phyloP scores from a whole-genome alignment of 1,140 invertebrate species.

The Mesaphorura yosii region DNA sequence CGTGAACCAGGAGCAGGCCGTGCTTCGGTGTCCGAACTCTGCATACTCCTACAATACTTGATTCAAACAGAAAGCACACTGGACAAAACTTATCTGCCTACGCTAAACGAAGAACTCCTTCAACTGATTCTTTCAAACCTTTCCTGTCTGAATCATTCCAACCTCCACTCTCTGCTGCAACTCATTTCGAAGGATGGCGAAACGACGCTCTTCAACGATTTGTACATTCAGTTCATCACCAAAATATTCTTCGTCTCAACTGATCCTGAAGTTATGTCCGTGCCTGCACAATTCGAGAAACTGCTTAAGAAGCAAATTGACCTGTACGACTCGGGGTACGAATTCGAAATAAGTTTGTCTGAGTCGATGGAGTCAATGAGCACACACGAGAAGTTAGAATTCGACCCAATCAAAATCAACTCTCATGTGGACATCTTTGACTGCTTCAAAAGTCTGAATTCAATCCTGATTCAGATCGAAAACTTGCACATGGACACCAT shows the following conservation, averaged over 20 bases:
- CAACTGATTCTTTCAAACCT: not conserved
- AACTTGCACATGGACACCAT: not conserved
- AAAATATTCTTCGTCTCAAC: no score
- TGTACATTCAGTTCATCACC: not conserved
- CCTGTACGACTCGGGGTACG: no score
- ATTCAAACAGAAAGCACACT: not conserved
- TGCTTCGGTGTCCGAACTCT: not conserved
- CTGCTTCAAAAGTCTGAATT: not conserved
- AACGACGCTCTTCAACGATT: not conserved
- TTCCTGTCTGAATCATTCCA: not conserved
- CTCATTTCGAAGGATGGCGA: not conserved
- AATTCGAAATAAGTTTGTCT: not conserved
- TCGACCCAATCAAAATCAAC: not conserved
- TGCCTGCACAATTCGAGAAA: no score
- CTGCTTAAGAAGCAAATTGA: not conserved
- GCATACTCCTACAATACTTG: not conserved
- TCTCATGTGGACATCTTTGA: not conserved
- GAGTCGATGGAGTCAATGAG: not conserved
- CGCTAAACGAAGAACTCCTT: not conserved
- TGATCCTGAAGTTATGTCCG: no score
- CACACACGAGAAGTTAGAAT: not conserved
- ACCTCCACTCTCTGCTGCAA: not conserved
- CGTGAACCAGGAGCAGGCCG: constrained; percentile 2
- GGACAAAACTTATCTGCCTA: not conserved
- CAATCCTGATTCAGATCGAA: not conserved